These are phyloP conservation scores for Pagetopsis macropterus DNA, from an alignment of 2,797 vertebrate species.

Conservation along the genomic window DNA sequence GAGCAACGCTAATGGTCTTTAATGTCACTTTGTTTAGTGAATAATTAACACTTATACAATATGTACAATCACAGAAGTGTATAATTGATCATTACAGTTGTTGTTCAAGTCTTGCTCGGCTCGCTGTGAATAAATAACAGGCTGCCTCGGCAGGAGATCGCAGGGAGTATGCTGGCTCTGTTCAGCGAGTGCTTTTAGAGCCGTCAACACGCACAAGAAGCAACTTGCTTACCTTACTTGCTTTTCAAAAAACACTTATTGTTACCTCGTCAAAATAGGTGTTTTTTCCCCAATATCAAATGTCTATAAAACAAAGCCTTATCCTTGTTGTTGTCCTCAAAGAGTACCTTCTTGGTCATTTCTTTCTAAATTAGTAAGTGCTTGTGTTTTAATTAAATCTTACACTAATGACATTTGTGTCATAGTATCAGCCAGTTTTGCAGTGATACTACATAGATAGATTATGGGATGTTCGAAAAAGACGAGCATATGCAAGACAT, in stretches of 20 bases:
- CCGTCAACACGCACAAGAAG: conserved; percentile 5
- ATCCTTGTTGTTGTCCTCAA: background rate
- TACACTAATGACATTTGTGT: background rate
- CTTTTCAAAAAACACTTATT: conserved; percentile 1
- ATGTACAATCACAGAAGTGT: conserved; percentile 73
- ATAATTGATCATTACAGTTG: conserved; percentile 80
- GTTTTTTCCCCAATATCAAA: background rate
- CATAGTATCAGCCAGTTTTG: background rate
- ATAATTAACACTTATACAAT: conserved; percentile 83
- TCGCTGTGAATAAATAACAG: conserved; percentile 68
- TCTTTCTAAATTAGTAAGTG: background rate
- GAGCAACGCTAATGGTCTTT: conserved; percentile 85
- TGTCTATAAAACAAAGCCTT: background rate
- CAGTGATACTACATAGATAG: background rate
- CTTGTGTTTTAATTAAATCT: background rate
- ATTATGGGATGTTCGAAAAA: background rate
- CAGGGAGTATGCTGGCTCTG: background rate
- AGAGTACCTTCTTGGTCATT: background rate
- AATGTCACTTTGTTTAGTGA: conserved; percentile 82
- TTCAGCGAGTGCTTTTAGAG: conserved; percentile 45
- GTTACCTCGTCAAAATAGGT: background rate
- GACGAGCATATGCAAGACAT: background rate
- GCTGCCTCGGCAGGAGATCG: conserved; percentile 16
- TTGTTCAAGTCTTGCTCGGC: conserved; percentile 65
- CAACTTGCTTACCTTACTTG: conserved; percentile 6